Conservation (phyloP, 2,888 invertebrate genomes). For the Tortricodes alternella region DNA sequence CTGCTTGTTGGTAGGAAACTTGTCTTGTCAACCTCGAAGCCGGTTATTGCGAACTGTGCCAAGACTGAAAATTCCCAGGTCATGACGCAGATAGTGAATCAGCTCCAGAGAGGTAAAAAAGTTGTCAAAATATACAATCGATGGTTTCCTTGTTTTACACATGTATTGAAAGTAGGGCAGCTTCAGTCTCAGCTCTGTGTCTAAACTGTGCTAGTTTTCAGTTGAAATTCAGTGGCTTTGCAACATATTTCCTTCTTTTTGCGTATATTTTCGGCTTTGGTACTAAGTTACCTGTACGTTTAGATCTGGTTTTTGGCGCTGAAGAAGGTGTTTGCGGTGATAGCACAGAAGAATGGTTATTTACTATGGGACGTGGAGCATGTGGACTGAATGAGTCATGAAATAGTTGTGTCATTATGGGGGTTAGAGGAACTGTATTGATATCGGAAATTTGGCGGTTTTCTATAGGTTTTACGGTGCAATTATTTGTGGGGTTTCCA, state of each 20-base stretch:
- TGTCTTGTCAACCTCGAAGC: constrained; percentile 28
- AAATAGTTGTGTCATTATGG: not conserved
- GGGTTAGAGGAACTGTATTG: not conserved
- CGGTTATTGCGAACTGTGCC: constrained; percentile 30
- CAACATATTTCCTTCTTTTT: not conserved
- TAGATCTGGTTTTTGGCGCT: not conserved
- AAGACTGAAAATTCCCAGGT: constrained; percentile 29
- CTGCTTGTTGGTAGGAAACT: constrained; percentile 17
- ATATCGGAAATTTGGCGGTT: not conserved
- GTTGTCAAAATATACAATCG: constrained; percentile 28
- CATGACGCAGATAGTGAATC: constrained; percentile 25
- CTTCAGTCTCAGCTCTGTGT: not conserved
- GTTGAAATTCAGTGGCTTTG: not conserved
- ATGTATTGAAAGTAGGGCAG: not conserved
- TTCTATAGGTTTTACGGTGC: not conserved
- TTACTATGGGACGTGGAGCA: not conserved
- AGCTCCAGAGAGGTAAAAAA: constrained; percentile 30
- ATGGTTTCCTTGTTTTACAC: constrained; percentile 14
- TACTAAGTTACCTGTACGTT: not conserved
- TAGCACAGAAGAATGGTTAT: not conserved
- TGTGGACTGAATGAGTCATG: not conserved
- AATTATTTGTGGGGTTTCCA: not conserved
- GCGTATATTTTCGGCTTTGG: not conserved
- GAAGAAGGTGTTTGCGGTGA: not conserved
- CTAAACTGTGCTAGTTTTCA: not conserved